Base-by-base conservation (phyloP, 2,113 vertebrate species). In the Chelonoidis abingdonii region DNA sequence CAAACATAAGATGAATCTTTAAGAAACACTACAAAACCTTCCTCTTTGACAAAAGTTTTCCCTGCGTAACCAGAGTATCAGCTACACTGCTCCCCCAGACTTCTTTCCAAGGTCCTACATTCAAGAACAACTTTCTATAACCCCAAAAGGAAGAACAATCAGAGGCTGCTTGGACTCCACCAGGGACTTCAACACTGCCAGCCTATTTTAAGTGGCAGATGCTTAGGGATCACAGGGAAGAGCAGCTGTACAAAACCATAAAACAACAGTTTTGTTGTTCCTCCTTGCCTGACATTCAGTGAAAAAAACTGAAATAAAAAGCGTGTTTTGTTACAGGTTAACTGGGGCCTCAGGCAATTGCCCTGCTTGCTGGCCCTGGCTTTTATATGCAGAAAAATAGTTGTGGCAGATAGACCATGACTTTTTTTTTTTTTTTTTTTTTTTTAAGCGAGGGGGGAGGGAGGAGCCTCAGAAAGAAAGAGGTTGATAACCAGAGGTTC, bases 211-310 rank as follows among this genome's bases (percentile, higher is more conserved):
- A 82, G 47, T 2, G 2, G 35, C 65, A 72, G n/a, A 38, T 38
- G 9, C 65, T 72, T 16, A 9, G 19, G 19, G 4, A 90, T 72
- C 49, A 49, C 0, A 0, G 62, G 59, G 62, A 49, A 89, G 49
- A 38, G 16, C 49, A 92, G 24, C n/a, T 62, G 27, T 2, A 0
- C 69, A 78, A 89, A 38, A 41, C 53, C 75, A 84, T 8, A 0
- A 0, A 31, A 4, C 35, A 89, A 62, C 21, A 53, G 10, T 69
- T 2, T 38, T 29, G 31, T 16, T 88, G 59, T 75, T 83, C n/a
- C 62, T 83, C n/a, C 62, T n/a, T 59, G 29, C 29, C 10, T 35
- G 59, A 35, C 29, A 65, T 35, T n/a, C 31, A 65, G 16, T 69
- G 16, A n/a, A n/a, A n/a, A n/a, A n/a, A 38, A 22, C 22, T 72